Base-by-base conservation (phyloP, 2,113 vertebrate species). In the Rostratula benghalensis region DNA sequence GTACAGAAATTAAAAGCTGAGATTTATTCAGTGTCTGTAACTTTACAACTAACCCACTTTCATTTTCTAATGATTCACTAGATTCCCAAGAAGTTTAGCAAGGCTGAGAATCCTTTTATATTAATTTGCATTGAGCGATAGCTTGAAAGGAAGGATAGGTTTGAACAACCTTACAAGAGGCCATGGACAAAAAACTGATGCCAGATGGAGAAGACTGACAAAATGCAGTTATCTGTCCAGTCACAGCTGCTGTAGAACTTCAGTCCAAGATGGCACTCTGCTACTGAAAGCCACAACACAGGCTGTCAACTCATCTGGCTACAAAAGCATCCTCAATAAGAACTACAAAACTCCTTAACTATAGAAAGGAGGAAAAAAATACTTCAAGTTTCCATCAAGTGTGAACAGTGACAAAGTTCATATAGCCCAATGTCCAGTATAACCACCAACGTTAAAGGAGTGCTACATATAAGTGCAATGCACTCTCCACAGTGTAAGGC, bases 1-100 rank as follows among this genome's bases (percentile, higher is more conserved):
- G n/a, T 94, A 30, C 74, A 84, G 83, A 91, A 95, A 94, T 65
- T 83, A 96, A 91, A 91, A 81, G 43, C 43, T 83, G 71, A 67
- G 69, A 74, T 88, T 95, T 95, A 96, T 50, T 94, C 48, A 84
- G 59, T 80, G 74, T 78, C 82, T 92, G 1, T 59, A 95, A 77
- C 78, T 90, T 59, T 28, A 74, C 37, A 90, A 88, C 53, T 89
- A 74, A 64, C 50, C 24, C 30, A 63, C 57, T 89, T 77, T 27
- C 20, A 61, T 90, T 95, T 94, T 86, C 63, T 89, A 96, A 68
- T n/a, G n/a, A 95, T 28, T 50, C 45, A 69, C 37, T 63, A 93
- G 70, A 95, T 74, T 20, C 43, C 71, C 71, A 51, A 65, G 30
- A 94, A 87, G 39, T 68, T 70, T 51, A 92, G 41, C 48, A 89